Percentiles rank a stretch among this genome's conserved stretches.
Conservation (phyloP, 2,797 vertebrate genomes). For the Phoxinus dragarum region DNA sequence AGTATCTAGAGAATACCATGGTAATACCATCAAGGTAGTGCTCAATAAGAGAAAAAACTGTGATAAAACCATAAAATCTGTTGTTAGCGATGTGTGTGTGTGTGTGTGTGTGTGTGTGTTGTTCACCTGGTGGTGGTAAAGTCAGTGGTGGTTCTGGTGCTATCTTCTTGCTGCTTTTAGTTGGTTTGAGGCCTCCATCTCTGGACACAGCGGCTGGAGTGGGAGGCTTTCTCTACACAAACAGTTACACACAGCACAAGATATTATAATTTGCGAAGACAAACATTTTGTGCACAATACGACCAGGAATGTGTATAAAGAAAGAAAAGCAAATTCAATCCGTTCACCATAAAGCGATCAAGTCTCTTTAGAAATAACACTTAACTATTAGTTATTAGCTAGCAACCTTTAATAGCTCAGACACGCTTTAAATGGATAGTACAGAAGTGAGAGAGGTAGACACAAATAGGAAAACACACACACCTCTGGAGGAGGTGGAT, state of each 20-base stretch:
- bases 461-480: constrained; percentile 53
- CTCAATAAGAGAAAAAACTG: background rate
- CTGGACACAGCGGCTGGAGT: constrained; percentile 55
- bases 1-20: background rate
- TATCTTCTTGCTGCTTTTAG: constrained; percentile 72
- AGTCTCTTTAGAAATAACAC: too few relatives aligned
- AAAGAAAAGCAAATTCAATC: background rate
- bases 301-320: background rate
- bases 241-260: constrained; percentile 13
- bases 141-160: constrained; percentile 64
- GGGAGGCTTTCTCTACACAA: constrained; percentile 46
- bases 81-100: background rate
- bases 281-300: background rate
- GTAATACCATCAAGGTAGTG: background rate
- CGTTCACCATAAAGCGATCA: too few relatives aligned
- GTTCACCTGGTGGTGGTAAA: constrained; percentile 72
- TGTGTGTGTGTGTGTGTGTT: background rate
- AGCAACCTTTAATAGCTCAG: background rate
- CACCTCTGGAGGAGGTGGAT: constrained; percentile 78
- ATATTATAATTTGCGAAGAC: background rate
- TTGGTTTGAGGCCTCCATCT: constrained; percentile 77
- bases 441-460: background rate
- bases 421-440: background rate
- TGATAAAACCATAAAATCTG: background rate
- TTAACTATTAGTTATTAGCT: background rate